Evolutionary conservation across 2,888 invertebrate genomes (phyloP), one percentile per base, ranked within the genome.

Genomic region (Eledona agricola): DNA sequence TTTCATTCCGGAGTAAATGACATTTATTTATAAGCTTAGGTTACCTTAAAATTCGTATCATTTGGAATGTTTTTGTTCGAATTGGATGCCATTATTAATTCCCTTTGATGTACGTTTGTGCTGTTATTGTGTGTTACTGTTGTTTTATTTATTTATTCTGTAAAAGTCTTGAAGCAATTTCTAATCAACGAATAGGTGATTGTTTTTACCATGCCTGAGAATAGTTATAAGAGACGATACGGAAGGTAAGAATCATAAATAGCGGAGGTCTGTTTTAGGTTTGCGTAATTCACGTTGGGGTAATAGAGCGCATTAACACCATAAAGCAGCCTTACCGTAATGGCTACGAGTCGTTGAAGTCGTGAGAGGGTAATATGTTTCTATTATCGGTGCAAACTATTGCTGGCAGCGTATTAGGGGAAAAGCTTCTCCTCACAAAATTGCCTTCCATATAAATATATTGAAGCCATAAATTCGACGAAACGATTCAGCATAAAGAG

Each of bases 391-490:
- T 66, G 71, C 72, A 71, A 74, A 73, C 73, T 73, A 73, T 72
- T 72, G 69, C 71, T 64, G 65, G 56, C 66, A 63, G 71, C 66
- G 69, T 67, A 65, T 66, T 70, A 70, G 64, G 62, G 69, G 65
- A 63, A 64, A 65, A 65, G 67, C 64, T 64, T 62, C 70, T 66
- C 62, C 69, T 64, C 69, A 65, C 72, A 67, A 76, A 77, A 77
- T 77, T 75, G 75, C 75, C 74, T 73, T 74, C 76, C 74, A 76
- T 76, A 76, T 76, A 77, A 76, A 77, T 77, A 77, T 76, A 77
- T 77, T 74, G 77, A 70, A 67, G 75, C 67, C 70, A 72, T 77
- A 77, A 77, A 77, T 77, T 75, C 69, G 61, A 67, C 65, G 68
- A 65, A 74, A 73, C 74, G 72, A 72, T 75, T 73, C 74, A 69